Conservation (phyloP, 2,113 vertebrate species). For the Regulus satrapa region DNA sequence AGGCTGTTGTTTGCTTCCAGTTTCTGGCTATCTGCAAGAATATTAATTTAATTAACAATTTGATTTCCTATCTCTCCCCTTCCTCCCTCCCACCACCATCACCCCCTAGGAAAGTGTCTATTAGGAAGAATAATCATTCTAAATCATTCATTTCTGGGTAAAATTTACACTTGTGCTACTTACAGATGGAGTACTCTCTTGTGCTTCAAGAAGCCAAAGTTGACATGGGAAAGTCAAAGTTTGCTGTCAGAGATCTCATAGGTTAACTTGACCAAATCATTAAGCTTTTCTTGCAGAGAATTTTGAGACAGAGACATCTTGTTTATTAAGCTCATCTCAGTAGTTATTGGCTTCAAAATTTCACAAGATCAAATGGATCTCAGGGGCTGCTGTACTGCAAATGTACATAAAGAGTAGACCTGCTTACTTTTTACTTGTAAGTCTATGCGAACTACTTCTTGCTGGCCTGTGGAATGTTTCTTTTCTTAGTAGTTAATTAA, state of each 20-base stretch:
- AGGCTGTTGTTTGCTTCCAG: background rate
- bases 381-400: background rate
- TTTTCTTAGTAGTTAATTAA: background rate
- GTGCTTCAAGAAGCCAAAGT: background rate
- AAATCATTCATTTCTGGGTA: background rate
- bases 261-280: background rate
- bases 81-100: background rate
- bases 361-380: background rate
- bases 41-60: background rate
- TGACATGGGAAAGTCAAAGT: background rate
- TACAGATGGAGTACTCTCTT: background rate
- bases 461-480: background rate
- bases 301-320: background rate
- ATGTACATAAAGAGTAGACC: background rate
- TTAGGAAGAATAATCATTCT: background rate
- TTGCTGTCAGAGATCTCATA: background rate
- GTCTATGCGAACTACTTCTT: background rate
- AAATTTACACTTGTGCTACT: background rate
- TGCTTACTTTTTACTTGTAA: background rate
- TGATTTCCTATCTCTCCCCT: background rate
- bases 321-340: background rate
- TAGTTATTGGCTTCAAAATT: background rate
- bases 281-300: background rate
- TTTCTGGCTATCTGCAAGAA: background rate
- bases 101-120: accelerated